Conservation (phyloP, 2,113 vertebrate genomes). For the Forbesichthys papilliferus region DNA sequence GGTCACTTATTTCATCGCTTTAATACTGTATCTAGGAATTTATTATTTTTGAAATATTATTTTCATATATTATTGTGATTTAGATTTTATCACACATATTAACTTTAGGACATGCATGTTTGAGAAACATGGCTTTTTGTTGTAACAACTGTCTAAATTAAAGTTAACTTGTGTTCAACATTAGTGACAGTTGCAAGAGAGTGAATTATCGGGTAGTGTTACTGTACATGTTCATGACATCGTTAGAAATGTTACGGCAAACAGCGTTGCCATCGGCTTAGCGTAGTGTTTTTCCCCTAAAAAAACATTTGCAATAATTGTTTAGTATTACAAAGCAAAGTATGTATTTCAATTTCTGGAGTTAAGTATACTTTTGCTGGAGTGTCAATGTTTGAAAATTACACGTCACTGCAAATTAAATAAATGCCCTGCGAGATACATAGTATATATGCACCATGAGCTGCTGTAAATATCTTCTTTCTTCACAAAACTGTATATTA, state of each 20-base stretch:
- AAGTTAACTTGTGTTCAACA: too few relatives aligned
- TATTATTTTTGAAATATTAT: too few relatives aligned
- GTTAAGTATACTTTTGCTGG: slow-evolving; percentile 61
- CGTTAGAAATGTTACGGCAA: slow-evolving; percentile 27
- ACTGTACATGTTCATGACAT: neutral
- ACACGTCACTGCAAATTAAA: slow-evolving; percentile 63
- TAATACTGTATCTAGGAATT: too few relatives aligned
- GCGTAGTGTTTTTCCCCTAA: slow-evolving; percentile 43
- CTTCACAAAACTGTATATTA: slow-evolving; percentile 23
- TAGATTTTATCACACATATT: too few relatives aligned
- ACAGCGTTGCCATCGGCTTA: slow-evolving; percentile 43
- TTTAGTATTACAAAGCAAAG: slow-evolving; percentile 53
- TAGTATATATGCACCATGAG: too few relatives aligned
- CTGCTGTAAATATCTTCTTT: slow-evolving; percentile 40
- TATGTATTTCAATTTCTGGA: slow-evolving; percentile 63
- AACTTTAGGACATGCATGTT: too few relatives aligned
- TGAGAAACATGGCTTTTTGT: too few relatives aligned
- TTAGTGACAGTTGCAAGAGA: slow-evolving; percentile 2
- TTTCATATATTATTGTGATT: too few relatives aligned
- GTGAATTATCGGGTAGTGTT: slow-evolving; percentile 12
- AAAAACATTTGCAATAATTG: slow-evolving; percentile 51
- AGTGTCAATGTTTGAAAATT: slow-evolving; percentile 59
- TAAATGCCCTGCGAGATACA: slow-evolving; percentile 53
- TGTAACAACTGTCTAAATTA: too few relatives aligned
- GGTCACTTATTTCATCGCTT: too few relatives aligned